phyloP scores from a whole-genome alignment of 2,797 vertebrate genomes.

The Melanotaenia nigrans region DNA sequence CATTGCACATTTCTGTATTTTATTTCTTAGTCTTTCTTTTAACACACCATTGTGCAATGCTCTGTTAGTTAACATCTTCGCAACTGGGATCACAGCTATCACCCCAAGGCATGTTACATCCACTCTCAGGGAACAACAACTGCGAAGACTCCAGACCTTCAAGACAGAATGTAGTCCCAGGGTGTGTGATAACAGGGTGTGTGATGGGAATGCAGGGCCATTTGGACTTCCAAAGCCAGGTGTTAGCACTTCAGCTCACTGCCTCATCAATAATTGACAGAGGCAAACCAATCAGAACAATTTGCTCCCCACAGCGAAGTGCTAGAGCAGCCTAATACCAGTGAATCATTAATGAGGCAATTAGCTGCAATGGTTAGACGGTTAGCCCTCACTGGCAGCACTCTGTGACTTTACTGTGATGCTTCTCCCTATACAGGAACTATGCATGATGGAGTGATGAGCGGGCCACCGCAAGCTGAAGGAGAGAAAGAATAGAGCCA shows the following conservation, averaged over 20 bases:
- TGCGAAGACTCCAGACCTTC: slow-evolving; percentile 48
- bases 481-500: slow-evolving; percentile 25
- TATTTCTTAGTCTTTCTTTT: slow-evolving; percentile 47
- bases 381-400: slow-evolving; percentile 75
- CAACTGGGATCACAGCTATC: slow-evolving; percentile 62
- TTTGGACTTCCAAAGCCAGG: slow-evolving; percentile 83
- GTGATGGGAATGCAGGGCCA: slow-evolving; percentile 76
- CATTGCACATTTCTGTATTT: neutral
- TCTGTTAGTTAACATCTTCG: slow-evolving; percentile 58
- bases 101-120: slow-evolving; percentile 59
- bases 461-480: slow-evolving; percentile 40
- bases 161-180: slow-evolving; percentile 62
- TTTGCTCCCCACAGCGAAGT: slow-evolving; percentile 86
- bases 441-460: slow-evolving; percentile 58
- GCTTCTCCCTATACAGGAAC: slow-evolving; percentile 55
- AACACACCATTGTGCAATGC: slow-evolving; percentile 43
- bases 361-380: slow-evolving; percentile 86
- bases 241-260: slow-evolving; percentile 84
- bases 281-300: slow-evolving; percentile 88
- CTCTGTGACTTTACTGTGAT: slow-evolving; percentile 71
- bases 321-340: slow-evolving; percentile 83
- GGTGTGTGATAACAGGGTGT: slow-evolving; percentile 72
- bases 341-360: slow-evolving; percentile 89
- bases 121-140: slow-evolving; percentile 57
- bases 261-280: slow-evolving; percentile 88